These are phyloP conservation scores for Sipha flava DNA, from an alignment of 1,140 invertebrate species.

Conservation along the genomic window DNA sequence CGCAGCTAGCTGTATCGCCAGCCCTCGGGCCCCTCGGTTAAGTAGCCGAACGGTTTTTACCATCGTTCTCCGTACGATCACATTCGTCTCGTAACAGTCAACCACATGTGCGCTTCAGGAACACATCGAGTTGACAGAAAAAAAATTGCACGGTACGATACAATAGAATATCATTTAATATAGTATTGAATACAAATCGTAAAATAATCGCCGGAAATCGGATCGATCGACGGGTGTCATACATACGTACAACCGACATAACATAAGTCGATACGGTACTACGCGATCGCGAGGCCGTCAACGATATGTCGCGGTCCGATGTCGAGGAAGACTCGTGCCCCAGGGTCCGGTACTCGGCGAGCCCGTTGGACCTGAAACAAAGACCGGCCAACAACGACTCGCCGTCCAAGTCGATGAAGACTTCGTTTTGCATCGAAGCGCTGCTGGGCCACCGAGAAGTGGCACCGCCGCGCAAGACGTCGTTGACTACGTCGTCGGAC, in stretches of 20 bases:
- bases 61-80: background rate
- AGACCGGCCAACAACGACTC: background rate
- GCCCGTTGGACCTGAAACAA: background rate
- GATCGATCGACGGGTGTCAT: too few relatives aligned
- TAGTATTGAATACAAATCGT: too few relatives aligned
- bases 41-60: background rate
- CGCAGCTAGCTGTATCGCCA: background rate
- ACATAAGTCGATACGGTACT: too few relatives aligned
- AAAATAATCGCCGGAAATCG: too few relatives aligned
- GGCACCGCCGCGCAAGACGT: constrained; percentile 16
- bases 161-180: too few relatives aligned
- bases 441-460: constrained; percentile 45
- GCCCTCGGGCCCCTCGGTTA: background rate
- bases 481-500: constrained; percentile 42
- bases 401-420: constrained; percentile 43
- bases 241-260: too few relatives aligned
- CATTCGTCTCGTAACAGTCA: background rate
- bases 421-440: constrained; percentile 60
- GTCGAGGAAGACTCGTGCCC: background rate
- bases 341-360: background rate
- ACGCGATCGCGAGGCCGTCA: background rate
- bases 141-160: too few relatives aligned
- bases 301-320: background rate
- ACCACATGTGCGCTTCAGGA: background rate
- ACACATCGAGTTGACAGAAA: too few relatives aligned